Percentiles rank a stretch among this genome's conserved stretches.
Conservation (phyloP, 2,888 invertebrate species). For the Drosophila rellima region DNA sequence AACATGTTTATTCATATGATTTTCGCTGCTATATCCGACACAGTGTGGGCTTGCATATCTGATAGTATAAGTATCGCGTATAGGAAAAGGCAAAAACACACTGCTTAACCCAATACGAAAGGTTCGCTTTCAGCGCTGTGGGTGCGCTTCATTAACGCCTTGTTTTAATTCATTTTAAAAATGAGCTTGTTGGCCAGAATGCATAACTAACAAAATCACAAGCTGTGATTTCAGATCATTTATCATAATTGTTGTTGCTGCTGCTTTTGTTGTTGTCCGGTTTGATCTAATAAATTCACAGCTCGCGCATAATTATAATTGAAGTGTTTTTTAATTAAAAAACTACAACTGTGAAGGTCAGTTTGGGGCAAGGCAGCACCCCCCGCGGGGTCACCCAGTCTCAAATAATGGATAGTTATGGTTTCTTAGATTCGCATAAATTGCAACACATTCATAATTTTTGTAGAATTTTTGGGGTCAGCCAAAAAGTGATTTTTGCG, state of each 20-base stretch:
- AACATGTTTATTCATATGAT: constrained; percentile 51
- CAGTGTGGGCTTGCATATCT: constrained; percentile 27
- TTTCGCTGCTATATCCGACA: constrained; percentile 11
- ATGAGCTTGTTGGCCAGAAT: constrained; percentile 50
- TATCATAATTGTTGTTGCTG: constrained; percentile 44
- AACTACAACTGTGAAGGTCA: constrained; percentile 53
- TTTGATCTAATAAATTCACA: constrained; percentile 62
- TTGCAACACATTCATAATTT: constrained; percentile 42
- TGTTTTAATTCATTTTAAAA: constrained; percentile 36
- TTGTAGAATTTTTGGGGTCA: constrained; percentile 70
- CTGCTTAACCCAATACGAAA: constrained; percentile 45
- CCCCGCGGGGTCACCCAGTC: constrained; percentile 21
- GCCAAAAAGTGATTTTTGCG: constrained; percentile 15
- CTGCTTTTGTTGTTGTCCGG: constrained; percentile 11
- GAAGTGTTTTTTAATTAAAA: constrained; percentile 73
- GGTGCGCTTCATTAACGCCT: constrained; percentile 70
- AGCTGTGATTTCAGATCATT: constrained; percentile 43
- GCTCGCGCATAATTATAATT: constrained; percentile 61
- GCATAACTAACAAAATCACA: constrained; percentile 38
- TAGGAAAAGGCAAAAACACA: constrained; percentile 41
- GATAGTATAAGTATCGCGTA: constrained; percentile 4
- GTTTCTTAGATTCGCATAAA: constrained; percentile 45
- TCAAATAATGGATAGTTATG: constrained; percentile 43
- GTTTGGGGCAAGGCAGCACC: constrained; percentile 38
- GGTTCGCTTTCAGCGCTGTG: constrained; percentile 47